Base-by-base conservation (phyloP, 2,888 invertebrate genomes). In the Tubiluchus corallicola region DNA sequence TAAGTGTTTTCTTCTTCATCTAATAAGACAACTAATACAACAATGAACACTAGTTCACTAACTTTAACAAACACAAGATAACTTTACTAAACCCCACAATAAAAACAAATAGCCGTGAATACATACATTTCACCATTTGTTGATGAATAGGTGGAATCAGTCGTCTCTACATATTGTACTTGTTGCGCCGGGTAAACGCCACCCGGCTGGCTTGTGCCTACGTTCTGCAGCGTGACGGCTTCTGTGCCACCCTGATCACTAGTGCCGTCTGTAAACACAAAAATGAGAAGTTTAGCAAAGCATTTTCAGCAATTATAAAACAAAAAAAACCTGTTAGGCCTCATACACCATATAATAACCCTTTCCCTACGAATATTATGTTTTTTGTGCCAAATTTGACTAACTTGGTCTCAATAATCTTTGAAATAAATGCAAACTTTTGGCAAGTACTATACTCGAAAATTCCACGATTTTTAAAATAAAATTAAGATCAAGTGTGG, bases 111-210 rank as follows among this genome's bases (percentile, higher is more conserved):
- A 20, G 15, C 39, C 38, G 20, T 42, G 42, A 44, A 39, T 47
- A 61, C 67, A 68, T 68, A 74, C 74, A 74, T 74, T 67, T 74
- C 73, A 55, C 74, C 74, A 67, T 74, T 74, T 55, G 71, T 63
- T 47, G 55, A 52, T 51, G 68, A 55, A 67, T 71, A 73, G 65
- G 68, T 69, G 59, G 67, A 72, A 63, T 70, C 70, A 52, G 68
- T 68, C 55, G 71, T 72, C 55, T 74, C 74, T 57, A 74, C 74
- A 65, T 74, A 74, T 62, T 74, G 74, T 49, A 74, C 73, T 57
- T 71, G 29, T n/a, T 29, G 29, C 29, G n/a, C 29, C 9, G 29
- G 29, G n/a, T 29, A 29, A 5, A 29, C 9, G 29, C n/a, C n/a
- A n/a, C 9, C 29, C 9, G 29, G 29, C 29, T 29, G 29, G 29